Conservation (phyloP, 2,113 vertebrate species). For the Brachyhypopomus occidentalis region DNA sequence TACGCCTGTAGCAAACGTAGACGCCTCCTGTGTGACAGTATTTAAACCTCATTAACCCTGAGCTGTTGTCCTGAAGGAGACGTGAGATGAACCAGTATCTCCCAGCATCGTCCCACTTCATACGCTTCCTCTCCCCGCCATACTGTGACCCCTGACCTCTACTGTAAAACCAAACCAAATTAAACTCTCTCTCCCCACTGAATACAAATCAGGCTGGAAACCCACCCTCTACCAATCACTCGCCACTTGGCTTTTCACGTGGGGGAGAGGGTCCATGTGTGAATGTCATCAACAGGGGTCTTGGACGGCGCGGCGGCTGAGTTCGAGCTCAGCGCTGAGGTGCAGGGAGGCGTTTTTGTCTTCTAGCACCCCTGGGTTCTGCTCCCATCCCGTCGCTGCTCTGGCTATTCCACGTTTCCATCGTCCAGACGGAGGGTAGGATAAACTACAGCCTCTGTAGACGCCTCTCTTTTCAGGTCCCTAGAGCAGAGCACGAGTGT, state of each 20-base stretch:
- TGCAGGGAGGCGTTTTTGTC: neutral
- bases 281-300: conserved; percentile 15
- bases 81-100: too few relatives aligned
- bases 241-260: conserved; percentile 17
- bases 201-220: conserved; percentile 61
- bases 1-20: too few relatives aligned
- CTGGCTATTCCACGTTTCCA: neutral
- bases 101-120: neutral
- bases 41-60: neutral
- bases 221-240: conserved; percentile 17
- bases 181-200: conserved; percentile 45
- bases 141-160: conserved; percentile 62
- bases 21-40: too few relatives aligned
- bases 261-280: conserved; percentile 21
- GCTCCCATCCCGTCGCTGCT: neutral
- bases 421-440: neutral
- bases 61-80: too few relatives aligned
- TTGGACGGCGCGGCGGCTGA: neutral
- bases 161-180: conserved; percentile 65
- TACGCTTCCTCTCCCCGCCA: conserved; percentile 49
- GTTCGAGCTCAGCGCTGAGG: conserved; percentile 12
- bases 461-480: neutral
- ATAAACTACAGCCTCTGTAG: neutral
- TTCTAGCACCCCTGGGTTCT: neutral
- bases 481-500: neutral